phyloP scores from a whole-genome alignment of 2,888 invertebrate genomes.

The Augiades crinisus region DNA sequence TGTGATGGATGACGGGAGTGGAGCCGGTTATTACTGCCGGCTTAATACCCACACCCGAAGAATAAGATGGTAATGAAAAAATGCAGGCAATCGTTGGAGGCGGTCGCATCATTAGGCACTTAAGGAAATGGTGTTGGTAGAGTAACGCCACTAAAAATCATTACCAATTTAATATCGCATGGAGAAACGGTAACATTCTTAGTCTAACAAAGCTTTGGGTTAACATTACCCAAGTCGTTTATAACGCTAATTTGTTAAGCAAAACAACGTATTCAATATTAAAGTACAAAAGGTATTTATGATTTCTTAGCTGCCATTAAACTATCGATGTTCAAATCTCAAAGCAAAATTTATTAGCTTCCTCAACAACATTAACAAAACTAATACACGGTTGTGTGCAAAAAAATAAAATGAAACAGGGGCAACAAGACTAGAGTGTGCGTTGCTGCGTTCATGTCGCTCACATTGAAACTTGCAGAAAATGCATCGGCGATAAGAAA shows the following conservation, averaged over 20 bases:
- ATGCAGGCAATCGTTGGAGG: conserved; percentile 28
- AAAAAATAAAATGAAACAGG: conserved; percentile 41
- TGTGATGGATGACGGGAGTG: conserved; percentile 71
- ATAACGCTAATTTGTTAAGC: neutral
- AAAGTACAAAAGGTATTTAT: no score
- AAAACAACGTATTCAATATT: neutral
- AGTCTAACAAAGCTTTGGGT: no score
- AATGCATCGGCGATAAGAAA: conserved; percentile 79
- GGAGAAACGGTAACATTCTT: neutral
- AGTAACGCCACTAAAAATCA: neutral
- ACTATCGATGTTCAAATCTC: neutral
- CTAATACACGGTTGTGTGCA: neutral
- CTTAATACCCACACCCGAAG: conserved; percentile 55
- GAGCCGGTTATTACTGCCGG: conserved; percentile 61
- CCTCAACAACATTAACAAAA: neutral
- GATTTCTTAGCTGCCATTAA: neutral
- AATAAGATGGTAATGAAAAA: conserved; percentile 50
- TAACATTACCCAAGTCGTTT: no score
- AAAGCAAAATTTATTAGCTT: neutral
- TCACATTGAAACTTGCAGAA: conserved; percentile 76
- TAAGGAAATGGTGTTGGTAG: neutral
- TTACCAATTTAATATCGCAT: conserved; percentile 2
- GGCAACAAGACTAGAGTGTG: conserved; percentile 40
- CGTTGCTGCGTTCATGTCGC: conserved; percentile 49
- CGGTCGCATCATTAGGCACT: conserved; percentile 1